Evolutionary conservation across 2,113 vertebrate species (phyloP).

Genomic region (Caloenas nicobarica): DNA sequence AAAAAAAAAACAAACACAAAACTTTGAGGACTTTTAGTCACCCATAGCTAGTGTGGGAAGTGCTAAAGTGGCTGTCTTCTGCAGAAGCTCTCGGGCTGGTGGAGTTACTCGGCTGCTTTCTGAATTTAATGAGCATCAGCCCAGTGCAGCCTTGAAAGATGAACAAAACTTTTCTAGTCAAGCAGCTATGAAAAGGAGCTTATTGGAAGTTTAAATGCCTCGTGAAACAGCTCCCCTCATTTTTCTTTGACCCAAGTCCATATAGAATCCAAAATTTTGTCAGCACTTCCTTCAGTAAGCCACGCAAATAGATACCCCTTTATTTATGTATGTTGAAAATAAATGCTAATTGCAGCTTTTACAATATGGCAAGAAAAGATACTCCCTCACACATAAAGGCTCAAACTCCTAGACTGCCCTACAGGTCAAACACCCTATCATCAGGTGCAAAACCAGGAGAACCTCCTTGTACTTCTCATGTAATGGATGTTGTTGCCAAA

Average conservation of each 20-base stretch:
- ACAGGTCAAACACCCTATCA: not conserved
- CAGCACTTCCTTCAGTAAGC: not conserved
- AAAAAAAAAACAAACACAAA: not conserved
- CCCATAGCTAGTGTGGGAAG: constrained; percentile 26
- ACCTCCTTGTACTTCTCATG: not conserved
- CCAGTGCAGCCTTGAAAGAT: not conserved
- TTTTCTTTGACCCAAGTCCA: not conserved
- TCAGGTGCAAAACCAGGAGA: not conserved
- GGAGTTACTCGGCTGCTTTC: constrained; percentile 25
- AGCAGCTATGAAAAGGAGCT: not conserved
- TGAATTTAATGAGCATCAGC: constrained; percentile 25
- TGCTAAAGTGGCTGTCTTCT: constrained; percentile 28
- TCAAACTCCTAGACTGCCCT: not conserved
- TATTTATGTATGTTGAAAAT: not conserved
- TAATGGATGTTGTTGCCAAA: not conserved
- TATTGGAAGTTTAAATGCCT: not conserved
- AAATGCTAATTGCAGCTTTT: not conserved
- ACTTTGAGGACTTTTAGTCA: constrained; percentile 39
- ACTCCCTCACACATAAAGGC: not conserved
- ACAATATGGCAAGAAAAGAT: not conserved
- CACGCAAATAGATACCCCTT: not conserved
- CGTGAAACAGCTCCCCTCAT: not conserved
- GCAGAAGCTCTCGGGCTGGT: not conserved
- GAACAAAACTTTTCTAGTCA: not conserved
- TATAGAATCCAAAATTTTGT: not conserved